phyloP scores from a whole-genome alignment of 2,888 invertebrate species.

The Eristalis tenax region DNA sequence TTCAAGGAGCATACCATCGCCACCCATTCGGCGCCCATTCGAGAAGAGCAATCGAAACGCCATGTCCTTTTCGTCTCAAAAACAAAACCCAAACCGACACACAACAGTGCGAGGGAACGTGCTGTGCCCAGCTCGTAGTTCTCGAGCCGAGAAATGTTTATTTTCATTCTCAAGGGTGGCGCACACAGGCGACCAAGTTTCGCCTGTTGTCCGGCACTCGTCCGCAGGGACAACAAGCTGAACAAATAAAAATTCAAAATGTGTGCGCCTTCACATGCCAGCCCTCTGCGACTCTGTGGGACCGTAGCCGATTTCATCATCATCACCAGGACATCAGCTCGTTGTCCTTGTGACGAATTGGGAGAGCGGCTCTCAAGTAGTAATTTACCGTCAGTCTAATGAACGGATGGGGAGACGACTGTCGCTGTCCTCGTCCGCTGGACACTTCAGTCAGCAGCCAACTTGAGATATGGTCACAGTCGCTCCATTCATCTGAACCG shows the following conservation, averaged over 20 bases:
- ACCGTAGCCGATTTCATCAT: conserved; percentile 43
- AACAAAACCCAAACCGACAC: neutral
- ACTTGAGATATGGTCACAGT: conserved; percentile 19
- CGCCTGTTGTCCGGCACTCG: conserved; percentile 26
- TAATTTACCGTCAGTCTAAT: conserved; percentile 39
- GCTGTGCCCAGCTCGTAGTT: neutral
- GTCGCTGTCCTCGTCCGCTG: conserved; percentile 7
- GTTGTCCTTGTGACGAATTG: conserved; percentile 22
- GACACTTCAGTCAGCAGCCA: neutral
- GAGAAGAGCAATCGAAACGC: neutral
- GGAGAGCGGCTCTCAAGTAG: conserved; percentile 31
- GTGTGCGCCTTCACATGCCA: conserved; percentile 1
- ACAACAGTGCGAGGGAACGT: neutral
- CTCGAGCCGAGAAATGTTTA: conserved; percentile 29
- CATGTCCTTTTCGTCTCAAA: neutral
- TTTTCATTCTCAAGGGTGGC: conserved; percentile 25
- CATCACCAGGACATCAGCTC: conserved; percentile 11
- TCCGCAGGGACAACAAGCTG: conserved; percentile 27
- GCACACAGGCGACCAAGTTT: conserved; percentile 1
- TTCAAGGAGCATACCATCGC: neutral
- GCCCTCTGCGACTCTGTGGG: neutral
- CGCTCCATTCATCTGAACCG: conserved; percentile 33
- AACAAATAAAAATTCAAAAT: conserved; percentile 61
- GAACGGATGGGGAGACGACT: conserved; percentile 8
- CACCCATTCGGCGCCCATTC: neutral